Evolutionary conservation across 2,797 vertebrate genomes (phyloP), one percentile per base, ranked within the genome.

Genomic region (Manis pentadactyla): DNA sequence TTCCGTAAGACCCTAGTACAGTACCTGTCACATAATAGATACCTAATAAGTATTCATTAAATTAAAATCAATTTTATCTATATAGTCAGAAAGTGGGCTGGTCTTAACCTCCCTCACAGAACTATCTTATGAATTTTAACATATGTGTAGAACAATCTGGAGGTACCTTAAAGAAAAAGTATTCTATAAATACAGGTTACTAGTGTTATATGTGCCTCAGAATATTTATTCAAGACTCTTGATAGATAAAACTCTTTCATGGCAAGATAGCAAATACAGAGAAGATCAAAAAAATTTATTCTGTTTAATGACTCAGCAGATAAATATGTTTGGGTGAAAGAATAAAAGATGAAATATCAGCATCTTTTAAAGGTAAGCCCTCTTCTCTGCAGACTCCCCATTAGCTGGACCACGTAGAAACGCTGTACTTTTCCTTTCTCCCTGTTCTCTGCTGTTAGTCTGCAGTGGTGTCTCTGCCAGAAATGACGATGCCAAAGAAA

Each of bases 391-490:
- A 98, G 97, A 94, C 98, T 97, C 98, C 98, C 92, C 97, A 98
- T 98, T 97, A 98, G 97, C 97, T 98, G 98, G 97, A 99, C 98
- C 98, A 98, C 98, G 97, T 75, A 98, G 96, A 98, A 98, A 97
- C 93, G 77, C 95, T 95, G 27, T 93, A 79, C 49, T 95, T 93
- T 96, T 88, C 86, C 64, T 89, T 14, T 11, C 9, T 57, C 39
- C 61, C 78, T 59, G 37, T 93, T 95, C 94, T 96, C 68, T 59
- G 64, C 78, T 87, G 87, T 98, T 93, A 69, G 83, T 85, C 97
- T 97, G 94, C 95, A 97, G 49, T 71, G 51, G 94, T 96, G 61
- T 97, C 95, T 94, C 89, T 96, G 95, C 90, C 87, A 97, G 97
- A 98, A 98, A 8, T 82, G 79, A 98, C 98, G 79, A 86, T 64